phyloP scores from a whole-genome alignment of 2,888 invertebrate genomes.

The Galeopsomyia nigrocyanea region DNA sequence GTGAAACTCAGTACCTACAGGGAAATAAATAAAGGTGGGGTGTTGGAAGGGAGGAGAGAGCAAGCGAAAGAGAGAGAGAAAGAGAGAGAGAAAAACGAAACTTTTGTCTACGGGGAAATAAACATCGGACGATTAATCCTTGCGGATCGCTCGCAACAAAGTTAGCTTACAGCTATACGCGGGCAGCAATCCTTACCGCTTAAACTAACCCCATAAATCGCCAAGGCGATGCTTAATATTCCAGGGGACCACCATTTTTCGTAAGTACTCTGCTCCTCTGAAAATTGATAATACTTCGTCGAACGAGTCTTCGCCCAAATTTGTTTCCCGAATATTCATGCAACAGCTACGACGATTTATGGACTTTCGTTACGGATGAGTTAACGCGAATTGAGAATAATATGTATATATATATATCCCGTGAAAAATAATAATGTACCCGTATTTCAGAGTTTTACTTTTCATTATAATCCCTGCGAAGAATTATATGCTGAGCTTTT shows the following conservation, averaged over 20 bases:
- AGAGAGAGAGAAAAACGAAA: slow-evolving; percentile 1
- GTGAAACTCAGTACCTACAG: slow-evolving; percentile 8
- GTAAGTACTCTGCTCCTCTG: neutral
- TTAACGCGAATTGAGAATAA: no score
- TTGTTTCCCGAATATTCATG: no score
- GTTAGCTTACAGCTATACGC: slow-evolving; percentile 29
- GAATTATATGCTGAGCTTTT: no score
- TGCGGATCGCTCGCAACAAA: slow-evolving; percentile 35
- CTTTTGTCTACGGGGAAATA: slow-evolving; percentile 43
- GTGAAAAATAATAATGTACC: no score
- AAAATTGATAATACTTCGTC: slow-evolving; percentile 23
- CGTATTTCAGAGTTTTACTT: no score
- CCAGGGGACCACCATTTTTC: slow-evolving; percentile 16
- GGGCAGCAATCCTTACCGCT: slow-evolving; percentile 8
- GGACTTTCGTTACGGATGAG: no score
- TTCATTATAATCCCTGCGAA: no score
- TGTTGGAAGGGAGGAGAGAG: no score
- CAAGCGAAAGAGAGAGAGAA: no score
- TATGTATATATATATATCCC: no score
- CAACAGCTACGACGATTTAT: no score
- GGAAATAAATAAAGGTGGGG: slow-evolving; percentile 27
- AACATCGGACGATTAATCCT: slow-evolving; percentile 43
- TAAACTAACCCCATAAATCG: slow-evolving; percentile 38
- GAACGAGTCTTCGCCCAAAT: slow-evolving; percentile 2
- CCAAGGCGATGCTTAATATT: slow-evolving; percentile 33